Evolutionary conservation across 1,140 invertebrate genomes (phyloP), one percentile per base, ranked within the genome.

Genomic region (Bombus superbus): DNA sequence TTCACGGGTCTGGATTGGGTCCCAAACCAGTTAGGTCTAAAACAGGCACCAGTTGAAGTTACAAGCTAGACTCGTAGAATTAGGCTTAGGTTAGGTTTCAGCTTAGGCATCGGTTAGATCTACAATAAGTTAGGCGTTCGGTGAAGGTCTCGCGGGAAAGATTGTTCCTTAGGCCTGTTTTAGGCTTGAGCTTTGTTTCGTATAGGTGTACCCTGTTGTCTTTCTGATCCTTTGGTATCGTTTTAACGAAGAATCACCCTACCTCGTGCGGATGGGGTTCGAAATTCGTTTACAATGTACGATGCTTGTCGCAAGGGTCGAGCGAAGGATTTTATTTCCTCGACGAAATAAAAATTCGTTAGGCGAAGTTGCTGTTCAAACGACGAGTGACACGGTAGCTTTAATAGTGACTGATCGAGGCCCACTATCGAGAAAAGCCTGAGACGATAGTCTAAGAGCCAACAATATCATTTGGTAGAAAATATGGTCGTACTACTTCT

Each of bases 401-500:
- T 47, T 38, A 15, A 35, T 74, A 53, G 74, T 44, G 74, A 53
- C 28, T 13, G 10, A 22, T 57, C 53, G 44, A 66, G 82, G 44
- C 44, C n/a, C 40, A 22, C 44, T 64, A 74, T 77, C 74, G 81
- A 78, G 28, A 77, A 66, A n/a, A n/a, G 35, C 35, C 44, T 69
- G 62, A 64, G 38, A 78, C 74, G 75, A 79, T 47, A 84, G 64
- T 69, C 75, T 81, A 86, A 53, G 68, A 82, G 79, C 79, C 84
- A 77, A 88, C 57, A 69, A 64, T 75, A 66, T 80, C 35, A 68
- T 38, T 64, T 83, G 40, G 76, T 91, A 91, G 86, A 91, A 92
- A 92, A 92, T 92, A 92, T 91, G 89, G 88, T 88, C 73, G 57
- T 28, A 22, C 32, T 76, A 76, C 35, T 38, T 57, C 69, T 40